Conservation (phyloP, 2,888 invertebrate species). For the Hirtodrosophila trivittata region DNA sequence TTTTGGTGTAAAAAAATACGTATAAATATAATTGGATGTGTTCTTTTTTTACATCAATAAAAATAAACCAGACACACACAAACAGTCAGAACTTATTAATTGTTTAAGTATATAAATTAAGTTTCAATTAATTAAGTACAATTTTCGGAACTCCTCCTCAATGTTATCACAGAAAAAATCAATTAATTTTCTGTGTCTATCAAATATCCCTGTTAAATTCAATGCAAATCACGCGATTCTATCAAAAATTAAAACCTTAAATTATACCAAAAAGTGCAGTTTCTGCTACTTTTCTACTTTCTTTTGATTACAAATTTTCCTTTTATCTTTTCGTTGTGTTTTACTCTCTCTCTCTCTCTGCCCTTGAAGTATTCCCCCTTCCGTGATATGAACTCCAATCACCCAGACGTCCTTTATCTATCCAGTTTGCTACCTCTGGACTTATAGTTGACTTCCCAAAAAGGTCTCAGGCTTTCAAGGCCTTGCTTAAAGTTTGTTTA, state of each 20-base stretch:
- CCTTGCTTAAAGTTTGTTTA: constrained; percentile 59
- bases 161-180: constrained; percentile 56
- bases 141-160: constrained; percentile 48
- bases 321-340: constrained; percentile 42
- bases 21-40: constrained; percentile 64
- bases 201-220: constrained; percentile 68
- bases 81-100: constrained; percentile 19
- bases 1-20: constrained; percentile 50
- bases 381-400: constrained; percentile 67
- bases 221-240: constrained; percentile 15
- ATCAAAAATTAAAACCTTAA: constrained; percentile 5
- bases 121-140: constrained; percentile 62
- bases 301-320: constrained; percentile 23
- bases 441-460: constrained; percentile 49
- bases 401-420: constrained; percentile 17
- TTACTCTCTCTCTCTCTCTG: neutral
- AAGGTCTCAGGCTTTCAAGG: constrained; percentile 61
- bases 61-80: neutral
- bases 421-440: constrained; percentile 1
- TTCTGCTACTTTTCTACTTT: constrained; percentile 13
- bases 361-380: constrained; percentile 22
- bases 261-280: constrained; percentile 21
- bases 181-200: constrained; percentile 44
- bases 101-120: constrained; percentile 39
- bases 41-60: constrained; percentile 37